A percentile compares a stretch with the other conserved stretches of the same genome.
phyloP scores from a whole-genome alignment of 2,888 invertebrate genomes.

The Lasioglossum vierecki region DNA sequence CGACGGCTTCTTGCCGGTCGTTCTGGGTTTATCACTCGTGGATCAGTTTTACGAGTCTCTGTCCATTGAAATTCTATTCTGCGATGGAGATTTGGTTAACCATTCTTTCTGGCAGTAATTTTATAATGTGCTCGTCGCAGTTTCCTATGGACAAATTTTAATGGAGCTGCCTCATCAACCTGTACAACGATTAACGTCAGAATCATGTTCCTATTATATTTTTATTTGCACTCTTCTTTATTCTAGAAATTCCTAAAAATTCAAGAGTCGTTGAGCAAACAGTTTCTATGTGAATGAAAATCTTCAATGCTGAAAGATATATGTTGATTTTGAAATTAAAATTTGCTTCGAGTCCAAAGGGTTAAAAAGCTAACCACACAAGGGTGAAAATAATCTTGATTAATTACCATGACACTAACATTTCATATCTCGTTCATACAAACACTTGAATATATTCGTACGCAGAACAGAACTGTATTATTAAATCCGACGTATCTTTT shows the following conservation, averaged over 20 bases:
- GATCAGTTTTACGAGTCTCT: neutral
- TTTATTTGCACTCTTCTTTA: neutral
- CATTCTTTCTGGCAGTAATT: neutral
- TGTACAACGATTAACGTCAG: neutral
- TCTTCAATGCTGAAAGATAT: too few species aligned
- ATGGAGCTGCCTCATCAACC: too few species aligned
- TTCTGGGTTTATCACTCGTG: neutral
- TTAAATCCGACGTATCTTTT: neutral
- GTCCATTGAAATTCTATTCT: neutral
- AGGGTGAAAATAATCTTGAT: too few species aligned
- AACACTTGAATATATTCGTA: neutral
- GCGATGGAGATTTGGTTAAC: neutral
- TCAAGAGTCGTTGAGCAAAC: too few species aligned
- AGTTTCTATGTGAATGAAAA: too few species aligned
- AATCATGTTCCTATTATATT: neutral
- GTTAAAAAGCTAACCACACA: too few species aligned
- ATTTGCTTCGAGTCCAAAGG: too few species aligned
- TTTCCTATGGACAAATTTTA: neutral
- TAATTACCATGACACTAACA: neutral
- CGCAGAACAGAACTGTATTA: too few species aligned
- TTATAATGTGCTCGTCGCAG: neutral
- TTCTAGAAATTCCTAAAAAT: too few species aligned
- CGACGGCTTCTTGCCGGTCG: neutral
- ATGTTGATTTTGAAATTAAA: too few species aligned
- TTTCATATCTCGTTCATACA: neutral